phyloP scores from a whole-genome alignment of 2,113 vertebrate species.

The Pseudorhombus dupliciocellatus region DNA sequence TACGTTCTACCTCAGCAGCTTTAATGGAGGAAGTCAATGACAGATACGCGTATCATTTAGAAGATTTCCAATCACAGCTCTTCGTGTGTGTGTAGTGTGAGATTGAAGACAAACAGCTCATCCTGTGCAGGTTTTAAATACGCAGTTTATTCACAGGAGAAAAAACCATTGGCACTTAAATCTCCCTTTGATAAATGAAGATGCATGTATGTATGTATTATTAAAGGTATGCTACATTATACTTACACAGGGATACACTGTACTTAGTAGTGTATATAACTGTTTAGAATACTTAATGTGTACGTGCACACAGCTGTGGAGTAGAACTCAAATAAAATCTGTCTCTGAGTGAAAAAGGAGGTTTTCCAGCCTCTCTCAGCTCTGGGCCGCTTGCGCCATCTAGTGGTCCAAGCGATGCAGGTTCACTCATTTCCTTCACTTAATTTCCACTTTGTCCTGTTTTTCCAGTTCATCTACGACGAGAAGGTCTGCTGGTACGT shows the following conservation, averaged over 20 bases:
- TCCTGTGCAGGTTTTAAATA: background rate
- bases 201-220: too few relatives aligned
- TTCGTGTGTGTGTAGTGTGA: too few relatives aligned
- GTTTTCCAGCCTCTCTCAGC: background rate
- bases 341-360: background rate
- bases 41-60: too few relatives aligned
- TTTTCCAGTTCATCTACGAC: slow-evolving; percentile 93
- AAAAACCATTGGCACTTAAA: background rate
- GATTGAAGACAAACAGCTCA: background rate
- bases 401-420: slow-evolving; percentile 35
- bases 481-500: slow-evolving; percentile 94
- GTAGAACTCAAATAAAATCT: too few relatives aligned
- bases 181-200: too few relatives aligned
- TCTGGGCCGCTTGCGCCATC: slow-evolving; percentile 36
- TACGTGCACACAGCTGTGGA: too few relatives aligned
- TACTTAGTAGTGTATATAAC: too few relatives aligned
- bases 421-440: background rate
- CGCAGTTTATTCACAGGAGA: background rate
- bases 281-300: too few relatives aligned
- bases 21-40: too few relatives aligned
- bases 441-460: slow-evolving; percentile 67
- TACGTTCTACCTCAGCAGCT: slow-evolving; percentile 7
- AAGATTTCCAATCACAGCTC: too few relatives aligned
- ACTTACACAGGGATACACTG: too few relatives aligned
- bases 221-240: too few relatives aligned